Evolutionary conservation across 2,113 vertebrate species (phyloP).

Genomic region (Cynocephalus volans): DNA sequence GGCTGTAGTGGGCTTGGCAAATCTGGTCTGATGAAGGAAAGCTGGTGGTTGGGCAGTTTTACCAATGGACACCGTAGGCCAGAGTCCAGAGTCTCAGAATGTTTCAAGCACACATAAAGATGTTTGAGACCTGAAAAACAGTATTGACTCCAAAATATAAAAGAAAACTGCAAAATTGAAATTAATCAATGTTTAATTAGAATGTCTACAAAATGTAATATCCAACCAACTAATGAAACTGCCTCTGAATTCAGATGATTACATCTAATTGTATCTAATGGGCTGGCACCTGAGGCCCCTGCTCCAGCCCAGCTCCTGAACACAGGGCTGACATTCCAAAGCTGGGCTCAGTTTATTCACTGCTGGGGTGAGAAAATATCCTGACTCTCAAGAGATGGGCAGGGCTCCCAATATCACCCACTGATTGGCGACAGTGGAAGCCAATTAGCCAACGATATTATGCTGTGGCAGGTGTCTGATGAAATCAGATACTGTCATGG

Average conservation of each 20-base stretch:
- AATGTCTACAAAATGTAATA: neutral
- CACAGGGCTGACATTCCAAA: neutral
- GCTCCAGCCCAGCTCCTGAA: neutral
- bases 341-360: neutral
- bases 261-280: neutral
- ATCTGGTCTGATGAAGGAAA: neutral
- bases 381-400: neutral
- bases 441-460: constrained; percentile 33
- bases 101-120: neutral
- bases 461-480: constrained; percentile 43
- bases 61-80: neutral
- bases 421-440: neutral
- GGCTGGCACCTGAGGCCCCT: neutral
- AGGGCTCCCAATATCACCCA: neutral
- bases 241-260: neutral
- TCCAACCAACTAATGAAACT: too few relatives aligned
- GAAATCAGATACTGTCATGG: neutral
- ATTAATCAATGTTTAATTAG: neutral
- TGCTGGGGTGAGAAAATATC: neutral
- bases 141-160: neutral
- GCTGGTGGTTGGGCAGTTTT: neutral
- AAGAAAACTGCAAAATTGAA: neutral
- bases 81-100: neutral
- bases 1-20: neutral
- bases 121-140: neutral